A percentile compares a stretch with the other conserved stretches of the same genome.
phyloP scores from a whole-genome alignment of 2,888 invertebrate genomes.

The Julus scanicus region DNA sequence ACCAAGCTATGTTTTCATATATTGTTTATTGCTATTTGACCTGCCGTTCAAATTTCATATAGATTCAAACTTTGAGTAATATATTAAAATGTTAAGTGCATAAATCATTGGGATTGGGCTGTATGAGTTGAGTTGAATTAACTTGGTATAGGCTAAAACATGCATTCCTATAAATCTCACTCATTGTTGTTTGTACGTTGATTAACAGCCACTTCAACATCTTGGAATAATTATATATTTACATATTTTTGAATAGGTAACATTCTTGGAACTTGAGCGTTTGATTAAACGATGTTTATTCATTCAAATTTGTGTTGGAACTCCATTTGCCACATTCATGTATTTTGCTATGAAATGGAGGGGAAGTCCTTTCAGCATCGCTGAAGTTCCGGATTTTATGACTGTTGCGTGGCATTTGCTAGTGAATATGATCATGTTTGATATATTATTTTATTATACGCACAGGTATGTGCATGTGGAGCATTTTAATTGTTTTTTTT shows the following conservation, averaged over 20 bases:
- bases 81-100: no score
- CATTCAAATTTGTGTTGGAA: not conserved
- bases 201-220: no score
- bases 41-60: no score
- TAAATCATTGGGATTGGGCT: no score
- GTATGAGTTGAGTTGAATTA: no score
- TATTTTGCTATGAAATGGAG: not conserved
- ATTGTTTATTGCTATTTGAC: no score
- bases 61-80: no score
- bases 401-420: not conserved
- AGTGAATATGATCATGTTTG: not conserved
- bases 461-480: not conserved
- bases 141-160: no score
- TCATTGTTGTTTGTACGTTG: no score
- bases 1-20: no score
- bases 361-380: not conserved
- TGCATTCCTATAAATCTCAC: no score
- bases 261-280: not conserved
- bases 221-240: no score
- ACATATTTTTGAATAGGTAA: not conserved
- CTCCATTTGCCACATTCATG: not conserved
- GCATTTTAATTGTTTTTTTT: not conserved
- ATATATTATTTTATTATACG: not conserved
- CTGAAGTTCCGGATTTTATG: not conserved
- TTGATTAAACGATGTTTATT: not conserved